Evolutionary conservation across 2,113 vertebrate genomes (phyloP), one percentile per base, ranked within the genome.

Genomic region (Agapornis roseicollis): DNA sequence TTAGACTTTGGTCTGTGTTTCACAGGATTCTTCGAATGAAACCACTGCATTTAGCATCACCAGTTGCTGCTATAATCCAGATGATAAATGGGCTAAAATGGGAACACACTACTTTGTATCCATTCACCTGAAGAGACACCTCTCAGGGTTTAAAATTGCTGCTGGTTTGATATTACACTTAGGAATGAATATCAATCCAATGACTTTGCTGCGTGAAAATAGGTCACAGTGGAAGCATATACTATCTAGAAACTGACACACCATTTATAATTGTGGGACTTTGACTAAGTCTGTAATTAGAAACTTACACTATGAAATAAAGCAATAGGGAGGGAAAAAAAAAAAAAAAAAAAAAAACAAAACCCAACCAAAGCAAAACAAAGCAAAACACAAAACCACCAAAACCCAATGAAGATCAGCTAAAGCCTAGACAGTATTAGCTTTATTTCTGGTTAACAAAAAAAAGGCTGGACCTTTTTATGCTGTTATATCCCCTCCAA

Each of bases 211-310:
- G 41, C 31, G 46, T 20, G 35, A 83, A 93, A 95, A 70, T 13
- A 80, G 53, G 88, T 56, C 44, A 83, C 11, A 15, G 76, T 31
- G 13, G 47, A 64, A 81, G 42, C 18, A 37, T 6, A 47, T 28
- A 12, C 39, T 44, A 20, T 19, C 31, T 63, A 65, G 39, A 89
- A 76, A 77, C 11, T 6, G 11, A 37, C 18, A 53, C 37, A 41
- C 2, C 22, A 25, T 16, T 89, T 68, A 29, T 1, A 19, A 41
- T 35, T 9, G 10, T 1, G 1, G 23, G 44, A 10, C 1, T 55
- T 50, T 52, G 33, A 65, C 4, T 29, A 3, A 61, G 5, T n/a
- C n/a, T 47, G 9, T 50, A 69, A 60, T 35, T 72, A 80, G 49
- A 81, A 85, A 55, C 4, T 71, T 50, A 24, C 9, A 10, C 47